phyloP scores from a whole-genome alignment of 1,140 invertebrate genomes.

The Zaprionus capensis region DNA sequence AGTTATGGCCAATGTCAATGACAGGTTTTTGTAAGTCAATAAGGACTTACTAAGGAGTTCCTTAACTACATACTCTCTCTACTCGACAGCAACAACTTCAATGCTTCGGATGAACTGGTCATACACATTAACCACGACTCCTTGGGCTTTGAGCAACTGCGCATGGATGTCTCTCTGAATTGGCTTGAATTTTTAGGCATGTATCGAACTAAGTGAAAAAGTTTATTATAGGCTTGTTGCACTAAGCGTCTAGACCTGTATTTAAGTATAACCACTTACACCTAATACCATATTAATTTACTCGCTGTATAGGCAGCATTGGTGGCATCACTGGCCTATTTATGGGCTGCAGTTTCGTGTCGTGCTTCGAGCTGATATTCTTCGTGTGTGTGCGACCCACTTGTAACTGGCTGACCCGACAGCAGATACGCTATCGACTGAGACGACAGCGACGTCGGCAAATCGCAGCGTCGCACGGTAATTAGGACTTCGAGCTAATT shows the following conservation, averaged over 20 bases:
- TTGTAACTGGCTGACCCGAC: slow-evolving; percentile 72
- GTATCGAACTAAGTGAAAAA: slow-evolving; percentile 23
- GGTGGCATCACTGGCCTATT: slow-evolving; percentile 88
- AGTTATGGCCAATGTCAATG: not conserved
- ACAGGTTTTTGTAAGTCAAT: slow-evolving; percentile 34
- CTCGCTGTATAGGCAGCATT: slow-evolving; percentile 85
- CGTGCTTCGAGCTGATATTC: slow-evolving; percentile 88
- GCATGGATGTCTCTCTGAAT: slow-evolving; percentile 86
- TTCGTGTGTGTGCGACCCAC: slow-evolving; percentile 82
- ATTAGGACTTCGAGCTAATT: slow-evolving; percentile 58
- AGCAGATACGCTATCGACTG: slow-evolving; percentile 59
- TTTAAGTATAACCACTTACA: slow-evolving; percentile 18
- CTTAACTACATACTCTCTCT: not conserved
- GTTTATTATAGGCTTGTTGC: not conserved
- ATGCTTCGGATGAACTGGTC: slow-evolving; percentile 33
- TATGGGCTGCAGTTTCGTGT: slow-evolving; percentile 88
- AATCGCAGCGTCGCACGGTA: slow-evolving; percentile 28
- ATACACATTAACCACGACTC: slow-evolving; percentile 87
- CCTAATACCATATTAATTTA: slow-evolving; percentile 10
- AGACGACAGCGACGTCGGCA: slow-evolving; percentile 30
- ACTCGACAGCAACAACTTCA: slow-evolving; percentile 27
- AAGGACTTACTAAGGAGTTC: not conserved
- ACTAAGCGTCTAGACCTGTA: not conserved
- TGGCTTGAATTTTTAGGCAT: slow-evolving; percentile 83
- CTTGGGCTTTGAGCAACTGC: slow-evolving; percentile 85